These are phyloP conservation scores for Chaenocephalus aceratus DNA, from an alignment of 2,113 vertebrate species.

Conservation along the genomic window DNA sequence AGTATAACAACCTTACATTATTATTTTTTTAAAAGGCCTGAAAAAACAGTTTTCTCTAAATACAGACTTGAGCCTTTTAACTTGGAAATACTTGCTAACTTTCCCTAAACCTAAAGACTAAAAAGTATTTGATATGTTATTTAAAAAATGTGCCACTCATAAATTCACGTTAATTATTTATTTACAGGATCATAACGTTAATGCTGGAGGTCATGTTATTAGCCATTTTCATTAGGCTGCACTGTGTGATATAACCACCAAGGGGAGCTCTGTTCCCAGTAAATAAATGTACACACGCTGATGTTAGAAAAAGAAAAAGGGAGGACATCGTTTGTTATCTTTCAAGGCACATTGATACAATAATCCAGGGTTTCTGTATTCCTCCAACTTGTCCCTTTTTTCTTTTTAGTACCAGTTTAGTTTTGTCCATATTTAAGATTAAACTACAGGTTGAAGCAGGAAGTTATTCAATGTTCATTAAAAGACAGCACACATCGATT, in stretches of 20 bases:
- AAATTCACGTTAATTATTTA: neutral
- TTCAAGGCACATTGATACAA: neutral
- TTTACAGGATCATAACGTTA: too few relatives aligned
- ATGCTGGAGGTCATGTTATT: neutral
- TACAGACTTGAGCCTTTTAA: too few relatives aligned
- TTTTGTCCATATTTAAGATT: neutral
- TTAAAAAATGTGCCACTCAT: neutral
- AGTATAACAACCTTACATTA: too few relatives aligned
- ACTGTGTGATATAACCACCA: slow-evolving; percentile 25
- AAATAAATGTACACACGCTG: neutral
- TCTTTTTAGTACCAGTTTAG: neutral
- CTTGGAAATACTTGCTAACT: too few relatives aligned
- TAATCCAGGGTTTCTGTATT: neutral
- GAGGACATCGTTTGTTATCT: neutral
- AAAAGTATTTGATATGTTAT: too few relatives aligned
- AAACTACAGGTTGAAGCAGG: neutral
- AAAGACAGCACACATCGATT: neutral
- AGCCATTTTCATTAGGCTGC: neutral
- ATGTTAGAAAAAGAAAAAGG: too few relatives aligned
- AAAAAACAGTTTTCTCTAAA: too few relatives aligned
- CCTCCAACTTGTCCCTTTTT: neutral
- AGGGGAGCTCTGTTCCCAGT: slow-evolving; percentile 19
- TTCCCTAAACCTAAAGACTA: too few relatives aligned
- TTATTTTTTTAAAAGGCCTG: too few relatives aligned
- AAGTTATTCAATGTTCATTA: neutral